phyloP scores from a whole-genome alignment of 2,797 vertebrate genomes.

The Etheostoma nigrum region DNA sequence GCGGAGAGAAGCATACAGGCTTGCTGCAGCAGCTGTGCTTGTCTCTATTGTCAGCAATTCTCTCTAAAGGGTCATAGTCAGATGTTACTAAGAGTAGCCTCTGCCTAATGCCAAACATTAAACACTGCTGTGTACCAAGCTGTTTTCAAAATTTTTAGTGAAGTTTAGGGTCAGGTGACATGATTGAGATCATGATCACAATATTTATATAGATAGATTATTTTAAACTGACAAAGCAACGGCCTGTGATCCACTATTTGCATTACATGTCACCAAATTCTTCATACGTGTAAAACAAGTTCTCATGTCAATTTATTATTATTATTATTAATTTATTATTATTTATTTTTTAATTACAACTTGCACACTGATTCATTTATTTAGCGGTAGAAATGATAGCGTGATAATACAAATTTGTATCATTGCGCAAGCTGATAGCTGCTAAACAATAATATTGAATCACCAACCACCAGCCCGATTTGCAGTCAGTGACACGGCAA shows the following conservation, averaged over 20 bases:
- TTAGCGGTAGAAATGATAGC: not conserved
- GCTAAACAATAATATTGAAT: not conserved
- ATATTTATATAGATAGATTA: not conserved
- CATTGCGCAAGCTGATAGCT: not conserved
- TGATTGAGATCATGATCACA: not conserved
- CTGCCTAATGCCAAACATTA: not conserved
- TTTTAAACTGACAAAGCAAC: not conserved
- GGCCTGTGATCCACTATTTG: not conserved
- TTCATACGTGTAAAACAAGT: not conserved
- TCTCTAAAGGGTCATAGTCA: conserved; percentile 24
- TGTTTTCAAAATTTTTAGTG: not conserved
- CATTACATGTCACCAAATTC: not conserved
- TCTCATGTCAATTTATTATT: not conserved
- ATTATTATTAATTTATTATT: too few relatives aligned
- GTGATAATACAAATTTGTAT: not conserved
- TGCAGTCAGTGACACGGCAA: not conserved
- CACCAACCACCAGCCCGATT: not conserved
- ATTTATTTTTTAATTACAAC: not conserved
- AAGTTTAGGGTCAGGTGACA: not conserved
- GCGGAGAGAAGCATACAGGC: conserved; percentile 28
- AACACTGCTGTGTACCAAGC: not conserved
- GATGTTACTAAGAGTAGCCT: conserved; percentile 27
- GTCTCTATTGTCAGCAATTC: conserved; percentile 38
- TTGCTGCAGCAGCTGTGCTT: conserved; percentile 50
- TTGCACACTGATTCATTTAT: not conserved